Evolutionary conservation across 2,888 invertebrate genomes (phyloP).

Genomic region (Caenorhabditis becei): DNA sequence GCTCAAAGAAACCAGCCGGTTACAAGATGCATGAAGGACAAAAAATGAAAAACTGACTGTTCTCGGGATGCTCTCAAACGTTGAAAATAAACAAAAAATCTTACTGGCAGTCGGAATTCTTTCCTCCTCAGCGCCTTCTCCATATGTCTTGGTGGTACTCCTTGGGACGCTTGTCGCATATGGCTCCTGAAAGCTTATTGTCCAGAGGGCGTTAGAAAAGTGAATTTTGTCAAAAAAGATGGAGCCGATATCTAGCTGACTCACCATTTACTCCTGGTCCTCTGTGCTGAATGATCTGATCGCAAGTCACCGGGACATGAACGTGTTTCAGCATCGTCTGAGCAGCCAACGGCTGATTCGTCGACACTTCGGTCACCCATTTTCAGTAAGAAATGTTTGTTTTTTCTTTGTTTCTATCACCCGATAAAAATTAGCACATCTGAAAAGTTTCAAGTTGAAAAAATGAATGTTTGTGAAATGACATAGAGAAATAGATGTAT

Average conservation of each 20-base stretch:
- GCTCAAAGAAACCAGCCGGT: neutral
- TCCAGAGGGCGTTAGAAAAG: slow-evolving; percentile 10
- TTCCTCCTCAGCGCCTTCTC: slow-evolving; percentile 63
- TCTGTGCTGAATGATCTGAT: slow-evolving; percentile 55
- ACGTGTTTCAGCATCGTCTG: slow-evolving; percentile 75
- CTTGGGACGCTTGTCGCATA: slow-evolving; percentile 70
- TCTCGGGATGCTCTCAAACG: slow-evolving; percentile 1
- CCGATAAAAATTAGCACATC: slow-evolving; percentile 58
- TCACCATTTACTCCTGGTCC: slow-evolving; percentile 64
- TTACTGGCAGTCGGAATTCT: slow-evolving; percentile 67
- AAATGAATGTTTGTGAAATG: neutral
- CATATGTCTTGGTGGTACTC: slow-evolving; percentile 67
- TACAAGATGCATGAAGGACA: too few species aligned
- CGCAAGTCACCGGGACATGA: slow-evolving; percentile 79
- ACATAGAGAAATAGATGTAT: slow-evolving; percentile 12
- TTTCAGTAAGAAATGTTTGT: slow-evolving; percentile 37
- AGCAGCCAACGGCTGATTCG: slow-evolving; percentile 49
- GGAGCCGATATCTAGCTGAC: neutral
- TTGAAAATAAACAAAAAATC: slow-evolving; percentile 30
- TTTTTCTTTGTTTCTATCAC: slow-evolving; percentile 47
- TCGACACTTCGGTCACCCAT: slow-evolving; percentile 57
- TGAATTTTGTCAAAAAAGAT: neutral
- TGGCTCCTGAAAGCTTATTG: slow-evolving; percentile 66
- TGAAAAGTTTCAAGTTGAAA: slow-evolving; percentile 46
- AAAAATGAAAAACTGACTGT: slow-evolving; percentile 23